These are phyloP conservation scores for roundworm (Caenorhabditis elegans) DNA, from an alignment of 1,140 invertebrate species.

Conservation along the genomic window DNA sequence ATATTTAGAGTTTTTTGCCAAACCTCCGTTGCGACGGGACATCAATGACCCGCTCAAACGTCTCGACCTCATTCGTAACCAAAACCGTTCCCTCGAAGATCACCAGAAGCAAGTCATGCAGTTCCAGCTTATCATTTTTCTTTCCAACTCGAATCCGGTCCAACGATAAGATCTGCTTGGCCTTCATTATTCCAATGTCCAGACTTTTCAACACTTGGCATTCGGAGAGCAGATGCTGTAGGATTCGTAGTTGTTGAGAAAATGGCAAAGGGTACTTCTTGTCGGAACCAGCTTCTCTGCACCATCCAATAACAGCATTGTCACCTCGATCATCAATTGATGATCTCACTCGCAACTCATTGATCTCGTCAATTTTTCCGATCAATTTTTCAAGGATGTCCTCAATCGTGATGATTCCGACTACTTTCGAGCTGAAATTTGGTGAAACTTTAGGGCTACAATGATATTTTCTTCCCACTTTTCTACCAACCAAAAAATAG, in stretches of 20 bases:
- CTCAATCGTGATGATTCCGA: constrained; percentile 27
- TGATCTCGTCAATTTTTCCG: constrained; percentile 22
- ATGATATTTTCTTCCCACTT: not conserved
- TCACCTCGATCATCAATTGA: not conserved
- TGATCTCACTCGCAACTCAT: not conserved
- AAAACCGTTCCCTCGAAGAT: not conserved
- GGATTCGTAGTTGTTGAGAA: not conserved
- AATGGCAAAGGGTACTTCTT: not conserved
- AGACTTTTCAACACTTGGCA: constrained; percentile 11
- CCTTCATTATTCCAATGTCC: not conserved
- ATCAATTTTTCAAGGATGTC: constrained; percentile 8
- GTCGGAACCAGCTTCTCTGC: not conserved
- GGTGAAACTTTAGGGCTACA: not conserved
- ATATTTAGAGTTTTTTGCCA: not conserved
- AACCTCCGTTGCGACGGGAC: not conserved
- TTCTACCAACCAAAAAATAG: no score
- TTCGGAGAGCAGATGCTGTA: not conserved
- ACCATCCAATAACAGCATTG: constrained; percentile 9
- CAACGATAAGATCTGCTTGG: not conserved
- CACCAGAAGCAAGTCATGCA: not conserved
- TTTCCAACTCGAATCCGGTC: not conserved
- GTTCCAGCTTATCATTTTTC: not conserved
- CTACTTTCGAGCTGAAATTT: not conserved
- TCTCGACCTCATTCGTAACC: not conserved
- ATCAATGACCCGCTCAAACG: not conserved